phyloP scores from a whole-genome alignment of 2,113 vertebrate genomes.

The Puffinus mauretanicus region DNA sequence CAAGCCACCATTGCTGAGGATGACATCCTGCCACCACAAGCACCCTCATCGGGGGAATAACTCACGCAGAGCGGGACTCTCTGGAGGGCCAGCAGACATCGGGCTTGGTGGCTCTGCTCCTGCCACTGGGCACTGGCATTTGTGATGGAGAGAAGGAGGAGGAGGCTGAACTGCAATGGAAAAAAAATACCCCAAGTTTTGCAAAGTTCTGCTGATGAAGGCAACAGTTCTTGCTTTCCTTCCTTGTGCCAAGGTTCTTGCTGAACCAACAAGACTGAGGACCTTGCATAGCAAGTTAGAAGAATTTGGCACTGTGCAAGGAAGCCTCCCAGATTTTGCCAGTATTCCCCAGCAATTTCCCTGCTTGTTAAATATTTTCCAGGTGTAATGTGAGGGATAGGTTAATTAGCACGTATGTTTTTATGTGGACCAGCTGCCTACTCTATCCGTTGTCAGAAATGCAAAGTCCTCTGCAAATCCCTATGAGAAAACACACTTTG shows the following conservation, averaged over 20 bases:
- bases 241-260: not conserved
- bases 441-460: constrained; percentile 18
- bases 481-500: constrained; percentile 24
- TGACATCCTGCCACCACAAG: fast-evolving
- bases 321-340: constrained; percentile 1
- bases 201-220: not conserved
- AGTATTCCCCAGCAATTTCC: not conserved
- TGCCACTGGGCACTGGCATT: not conserved
- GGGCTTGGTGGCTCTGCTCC: not conserved
- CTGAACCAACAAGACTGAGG: not conserved
- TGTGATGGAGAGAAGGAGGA: not conserved
- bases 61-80: not conserved
- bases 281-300: not conserved
- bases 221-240: not conserved
- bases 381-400: not conserved
- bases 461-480: constrained; percentile 21
- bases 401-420: constrained; percentile 5
- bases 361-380: not conserved
- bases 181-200: not conserved
- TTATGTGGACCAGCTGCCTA: constrained; percentile 47
- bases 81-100: not conserved
- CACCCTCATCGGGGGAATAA: fast-evolving
- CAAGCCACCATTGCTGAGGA: fast-evolving
- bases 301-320: not conserved
- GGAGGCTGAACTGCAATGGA: not conserved